phyloP scores from a whole-genome alignment of 2,888 invertebrate species.

The Lypha dubia region DNA sequence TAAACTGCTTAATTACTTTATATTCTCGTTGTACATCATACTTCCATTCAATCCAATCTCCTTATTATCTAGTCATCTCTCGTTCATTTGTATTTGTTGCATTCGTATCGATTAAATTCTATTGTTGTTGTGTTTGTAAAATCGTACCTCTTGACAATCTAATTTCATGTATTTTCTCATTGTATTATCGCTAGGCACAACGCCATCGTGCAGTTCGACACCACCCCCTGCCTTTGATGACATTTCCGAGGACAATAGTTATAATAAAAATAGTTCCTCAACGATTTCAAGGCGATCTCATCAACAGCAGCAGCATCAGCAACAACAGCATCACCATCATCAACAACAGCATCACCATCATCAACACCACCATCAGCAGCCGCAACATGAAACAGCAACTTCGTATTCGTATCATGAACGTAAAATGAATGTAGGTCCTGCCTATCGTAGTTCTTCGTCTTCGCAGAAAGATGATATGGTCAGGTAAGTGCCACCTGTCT shows the following conservation, averaged over 20 bases:
- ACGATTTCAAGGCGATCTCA: constrained; percentile 80
- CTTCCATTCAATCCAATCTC: not conserved
- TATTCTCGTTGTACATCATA: constrained; percentile 3
- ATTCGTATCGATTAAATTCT: constrained; percentile 1
- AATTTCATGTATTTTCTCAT: constrained; percentile 64
- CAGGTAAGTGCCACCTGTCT: constrained; percentile 76
- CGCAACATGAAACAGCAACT: constrained; percentile 48
- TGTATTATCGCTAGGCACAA: constrained; percentile 85
- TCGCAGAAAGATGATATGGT: constrained; percentile 81
- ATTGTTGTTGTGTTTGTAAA: constrained; percentile 23
- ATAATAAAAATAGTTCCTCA: constrained; percentile 81
- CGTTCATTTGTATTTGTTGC: constrained; percentile 22
- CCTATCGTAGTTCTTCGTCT: constrained; percentile 81
- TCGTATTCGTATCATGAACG: constrained; percentile 77
- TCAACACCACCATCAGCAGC: constrained; percentile 42
- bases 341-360: constrained; percentile 9
- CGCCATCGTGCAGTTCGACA: constrained; percentile 92
- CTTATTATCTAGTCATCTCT: constrained; percentile 21
- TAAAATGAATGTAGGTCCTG: constrained; percentile 81
- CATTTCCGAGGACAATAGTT: constrained; percentile 84
- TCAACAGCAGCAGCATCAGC: constrained; percentile 68
- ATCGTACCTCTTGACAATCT: constrained; percentile 7
- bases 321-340: constrained; percentile 54
- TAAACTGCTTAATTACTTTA: constrained; percentile 51
- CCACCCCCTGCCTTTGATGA: constrained; percentile 96